Percentiles rank a stretch among this genome's conserved stretches.
Conservation (phyloP, 2,113 vertebrate genomes). For the Daphoenositta chrysoptera region DNA sequence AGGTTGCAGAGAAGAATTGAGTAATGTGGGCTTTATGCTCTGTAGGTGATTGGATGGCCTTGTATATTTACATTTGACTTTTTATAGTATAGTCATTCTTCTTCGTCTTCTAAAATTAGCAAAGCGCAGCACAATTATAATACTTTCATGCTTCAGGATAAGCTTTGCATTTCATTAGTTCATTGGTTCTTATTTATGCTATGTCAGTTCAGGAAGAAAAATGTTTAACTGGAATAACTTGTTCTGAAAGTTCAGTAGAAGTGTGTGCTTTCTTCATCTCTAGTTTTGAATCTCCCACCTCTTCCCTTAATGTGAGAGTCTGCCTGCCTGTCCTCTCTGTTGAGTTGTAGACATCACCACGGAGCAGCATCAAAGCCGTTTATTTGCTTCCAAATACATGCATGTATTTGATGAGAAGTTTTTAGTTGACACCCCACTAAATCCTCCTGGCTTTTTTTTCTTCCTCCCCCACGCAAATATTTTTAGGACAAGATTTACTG, state of each 20-base stretch:
- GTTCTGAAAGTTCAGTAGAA: constrained; percentile 56
- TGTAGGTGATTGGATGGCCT: not conserved
- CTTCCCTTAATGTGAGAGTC: not conserved
- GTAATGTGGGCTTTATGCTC: not conserved
- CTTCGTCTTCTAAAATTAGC: constrained; percentile 56
- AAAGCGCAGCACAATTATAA: constrained; percentile 54
- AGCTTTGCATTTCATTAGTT: constrained; percentile 56
- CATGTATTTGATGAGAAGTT: constrained; percentile 7
- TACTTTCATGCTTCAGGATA: constrained; percentile 50
- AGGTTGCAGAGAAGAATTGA: not conserved
- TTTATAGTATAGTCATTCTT: constrained; percentile 33
- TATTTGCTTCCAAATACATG: constrained; percentile 20
- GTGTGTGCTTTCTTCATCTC: constrained; percentile 45
- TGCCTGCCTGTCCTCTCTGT: not conserved
- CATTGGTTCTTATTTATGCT: constrained; percentile 46
- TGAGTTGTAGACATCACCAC: not conserved
- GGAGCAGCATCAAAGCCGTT: not conserved
- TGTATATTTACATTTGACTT: constrained; percentile 36
- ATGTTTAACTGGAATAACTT: constrained; percentile 60
- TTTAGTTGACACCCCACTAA: constrained; percentile 10
- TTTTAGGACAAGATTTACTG: constrained; percentile 34
- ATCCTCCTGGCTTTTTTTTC: not conserved
- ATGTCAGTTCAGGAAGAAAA: constrained; percentile 52
- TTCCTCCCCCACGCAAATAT: not conserved
- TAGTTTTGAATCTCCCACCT: constrained; percentile 26